Evolutionary conservation across 2,797 vertebrate species (phyloP), one percentile per base, ranked within the genome.

Genomic region (Threskiornis aethiopicus): DNA sequence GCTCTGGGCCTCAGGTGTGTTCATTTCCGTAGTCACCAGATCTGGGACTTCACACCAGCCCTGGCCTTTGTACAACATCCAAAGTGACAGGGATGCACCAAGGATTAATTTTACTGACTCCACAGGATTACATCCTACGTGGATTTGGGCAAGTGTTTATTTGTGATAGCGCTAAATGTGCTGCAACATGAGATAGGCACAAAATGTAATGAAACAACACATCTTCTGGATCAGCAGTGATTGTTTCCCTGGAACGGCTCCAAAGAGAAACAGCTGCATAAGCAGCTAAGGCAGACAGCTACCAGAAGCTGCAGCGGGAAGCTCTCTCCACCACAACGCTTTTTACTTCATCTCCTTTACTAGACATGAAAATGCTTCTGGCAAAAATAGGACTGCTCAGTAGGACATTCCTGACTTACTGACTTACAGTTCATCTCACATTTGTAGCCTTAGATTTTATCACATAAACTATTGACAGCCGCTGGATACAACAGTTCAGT

Each of bases 221-320:
- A 72, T 93, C 94, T 90, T 88, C 81, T 91, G 86, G 89, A 95
- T 96, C 89, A 95, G 93, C 71, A 55, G 22, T 16, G 11, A 84
- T 66, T 20, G 15, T 39, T 93, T 73, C 71, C 64, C 87, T 97
- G 94, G 96, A 95, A 83, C 64, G 46, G 67, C 73, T 96, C 95
- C 95, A 97, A 87, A 65, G 54, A 95, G 65, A 70, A 96, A 93
- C 96, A 98, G 97, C 96, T 97, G 96, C 94, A 82, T 75, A 88
- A 93, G 96, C 88, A 96, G 72, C 95, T 55, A 85, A 88, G 87
- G 90, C 87, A 92, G 80, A 89, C 18, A 1, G 94, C 89, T 95
- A 96, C 93, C 95, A 95, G 95, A 78, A 94, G 85, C 71, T 66
- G 80, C 80, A 78, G 47, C 10, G 15, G 85, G 89, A 96, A 93